A percentile compares a stretch with the other conserved stretches of the same genome.
Conservation (phyloP, 2,797 vertebrate species). For the Hemitrygon akajei region DNA sequence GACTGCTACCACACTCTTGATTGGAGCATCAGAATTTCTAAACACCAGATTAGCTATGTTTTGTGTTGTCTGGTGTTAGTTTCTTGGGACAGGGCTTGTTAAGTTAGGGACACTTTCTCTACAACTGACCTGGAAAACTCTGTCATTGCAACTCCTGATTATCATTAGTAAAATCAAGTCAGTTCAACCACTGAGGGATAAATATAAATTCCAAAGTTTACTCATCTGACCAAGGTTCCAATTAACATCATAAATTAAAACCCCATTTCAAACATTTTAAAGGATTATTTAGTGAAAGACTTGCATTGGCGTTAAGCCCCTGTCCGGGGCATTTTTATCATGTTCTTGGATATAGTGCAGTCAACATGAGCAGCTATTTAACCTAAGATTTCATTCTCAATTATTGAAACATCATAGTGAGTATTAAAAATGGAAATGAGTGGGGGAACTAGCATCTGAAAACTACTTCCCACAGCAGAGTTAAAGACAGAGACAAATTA, state of each 20-base stretch:
- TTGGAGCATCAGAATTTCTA: not conserved
- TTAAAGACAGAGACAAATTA: not conserved
- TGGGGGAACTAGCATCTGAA: not conserved
- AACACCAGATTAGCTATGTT: not conserved
- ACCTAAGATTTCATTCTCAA: not conserved
- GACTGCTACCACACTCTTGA: not conserved
- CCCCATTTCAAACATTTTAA: not conserved
- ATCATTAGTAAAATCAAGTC: not conserved
- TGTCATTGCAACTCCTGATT: not conserved
- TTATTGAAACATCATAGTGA: not conserved
- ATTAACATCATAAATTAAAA: not conserved
- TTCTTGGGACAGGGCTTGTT: not conserved
- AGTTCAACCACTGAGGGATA: not conserved
- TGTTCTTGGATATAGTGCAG: not conserved
- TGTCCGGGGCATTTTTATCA: not conserved
- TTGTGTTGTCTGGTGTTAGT: not conserved
- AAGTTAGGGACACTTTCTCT: not conserved
- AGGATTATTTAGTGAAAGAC: not conserved
- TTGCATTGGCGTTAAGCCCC: not conserved
- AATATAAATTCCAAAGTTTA: not conserved
- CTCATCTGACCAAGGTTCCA: not conserved
- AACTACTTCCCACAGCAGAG: not conserved
- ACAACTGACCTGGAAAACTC: too few species aligned
- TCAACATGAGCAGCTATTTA: not conserved
- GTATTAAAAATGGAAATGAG: not conserved